Evolutionary conservation across 2,113 vertebrate genomes (phyloP), one percentile per base, ranked within the genome.

Genomic region (Lepus americanus): DNA sequence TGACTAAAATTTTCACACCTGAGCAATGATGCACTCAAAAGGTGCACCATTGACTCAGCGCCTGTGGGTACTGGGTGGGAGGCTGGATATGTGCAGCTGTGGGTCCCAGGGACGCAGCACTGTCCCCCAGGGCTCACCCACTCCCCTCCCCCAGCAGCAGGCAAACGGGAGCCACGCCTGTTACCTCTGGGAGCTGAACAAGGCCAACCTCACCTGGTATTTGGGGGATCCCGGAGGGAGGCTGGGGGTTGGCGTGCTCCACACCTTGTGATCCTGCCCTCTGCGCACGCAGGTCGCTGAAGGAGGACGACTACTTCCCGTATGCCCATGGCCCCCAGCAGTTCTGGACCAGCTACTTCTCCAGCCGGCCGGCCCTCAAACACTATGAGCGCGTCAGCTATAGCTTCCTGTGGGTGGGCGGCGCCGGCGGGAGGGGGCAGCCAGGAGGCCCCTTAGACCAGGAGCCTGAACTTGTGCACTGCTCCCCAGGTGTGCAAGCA

Each of bases 321-420:
- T 99, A 99, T 2, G 98, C 99, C 0, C 99, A 99, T 0, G 96
- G 96, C 0, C 97, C 98, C 59, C 98, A 99, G 84, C 96, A 99
- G 83, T 99, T 99, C 98, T 99, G 99, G 99, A 99, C 99, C 0
- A 99, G 99, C 0, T 99, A 98, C 95, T 99, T 99, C 92, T 98
- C 98, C 87, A 99, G 99, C 96, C 98, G 99, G 0, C 99, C 99
- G 0, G 99, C 99, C 0, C 97, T 99, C 91, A 99, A 99, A 94
- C 98, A 98, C 79, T 99, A 99, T 0, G 99, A 99, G 97, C 98
- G 99, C 33, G 96, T 99, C 91, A 99, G 99, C 97, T 99, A 99
- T 97, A 98, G 99, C 96, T 98, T 99, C 73, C 98, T 99, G 88
- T 99, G 99, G 99, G 99, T 99, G 33, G 12, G 79, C 27, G 55